Percentiles rank a stretch among this genome's conserved stretches.
phyloP scores from a whole-genome alignment of 1,140 invertebrate genomes.

The Aricia agestis region DNA sequence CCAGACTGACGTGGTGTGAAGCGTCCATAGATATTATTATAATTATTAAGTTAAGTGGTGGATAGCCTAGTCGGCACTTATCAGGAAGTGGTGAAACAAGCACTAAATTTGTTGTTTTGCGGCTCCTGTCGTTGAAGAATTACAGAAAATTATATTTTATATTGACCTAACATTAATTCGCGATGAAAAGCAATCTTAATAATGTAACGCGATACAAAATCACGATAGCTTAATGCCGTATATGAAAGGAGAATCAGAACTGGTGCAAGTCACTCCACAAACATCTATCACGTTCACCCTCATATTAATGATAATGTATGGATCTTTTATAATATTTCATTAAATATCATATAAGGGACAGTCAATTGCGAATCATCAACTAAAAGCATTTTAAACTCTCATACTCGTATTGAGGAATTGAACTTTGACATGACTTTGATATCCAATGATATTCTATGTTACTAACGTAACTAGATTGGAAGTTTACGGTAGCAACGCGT shows the following conservation, averaged over 20 bases:
- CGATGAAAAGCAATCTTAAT: slow-evolving; percentile 1
- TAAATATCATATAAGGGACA: slow-evolving; percentile 42
- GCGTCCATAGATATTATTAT: too few relatives aligned
- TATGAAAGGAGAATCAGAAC: slow-evolving; percentile 55
- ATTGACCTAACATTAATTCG: background rate
- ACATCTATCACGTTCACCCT: slow-evolving; percentile 70
- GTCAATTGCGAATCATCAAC: slow-evolving; percentile 3
- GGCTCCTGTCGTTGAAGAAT: too few relatives aligned
- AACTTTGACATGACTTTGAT: too few relatives aligned
- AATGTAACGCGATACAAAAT: slow-evolving; percentile 12
- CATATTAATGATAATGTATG: slow-evolving; percentile 45
- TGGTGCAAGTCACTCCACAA: slow-evolving; percentile 52
- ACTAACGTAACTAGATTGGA: too few relatives aligned
- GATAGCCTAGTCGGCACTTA: too few relatives aligned
- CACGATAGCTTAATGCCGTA: slow-evolving; percentile 29
- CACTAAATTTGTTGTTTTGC: too few relatives aligned
- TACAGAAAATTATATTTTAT: background rate
- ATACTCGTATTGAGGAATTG: too few relatives aligned
- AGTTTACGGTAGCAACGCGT: too few relatives aligned
- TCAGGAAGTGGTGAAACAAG: too few relatives aligned
- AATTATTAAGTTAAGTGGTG: too few relatives aligned
- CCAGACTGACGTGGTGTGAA: too few relatives aligned
- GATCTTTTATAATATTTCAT: slow-evolving; percentile 70
- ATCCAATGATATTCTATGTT: too few relatives aligned
- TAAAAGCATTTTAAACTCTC: background rate